These are phyloP conservation scores for Melierax canorus DNA, from an alignment of 2,113 vertebrate genomes.

Conservation along the genomic window DNA sequence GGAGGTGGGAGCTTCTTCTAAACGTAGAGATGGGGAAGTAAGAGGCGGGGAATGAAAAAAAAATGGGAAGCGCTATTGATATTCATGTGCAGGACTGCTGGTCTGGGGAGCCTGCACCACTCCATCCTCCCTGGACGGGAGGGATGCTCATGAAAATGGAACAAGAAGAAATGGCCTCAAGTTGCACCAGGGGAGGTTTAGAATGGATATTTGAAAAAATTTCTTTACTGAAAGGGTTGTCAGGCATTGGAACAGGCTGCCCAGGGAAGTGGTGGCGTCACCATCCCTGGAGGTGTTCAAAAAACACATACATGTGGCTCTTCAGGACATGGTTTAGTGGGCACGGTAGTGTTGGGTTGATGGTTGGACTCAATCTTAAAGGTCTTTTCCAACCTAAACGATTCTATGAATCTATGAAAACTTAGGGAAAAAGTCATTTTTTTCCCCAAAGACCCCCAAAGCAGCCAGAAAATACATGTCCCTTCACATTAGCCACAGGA, in stretches of 20 bases:
- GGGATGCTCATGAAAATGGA: not conserved
- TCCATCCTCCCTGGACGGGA: accelerated
- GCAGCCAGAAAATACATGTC: not conserved
- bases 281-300: no score
- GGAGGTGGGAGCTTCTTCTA: not conserved
- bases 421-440: not conserved
- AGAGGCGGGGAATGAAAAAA: not conserved
- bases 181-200: no score
- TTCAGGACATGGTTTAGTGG: no score
- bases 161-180: no score
- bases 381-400: no score
- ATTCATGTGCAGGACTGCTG: not conserved
- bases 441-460: accelerated
- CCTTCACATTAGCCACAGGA: not conserved
- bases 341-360: no score
- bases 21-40: not conserved
- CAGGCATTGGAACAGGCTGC: no score
- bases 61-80: not conserved
- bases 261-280: no score
- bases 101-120: accelerated
- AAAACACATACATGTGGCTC: no score
- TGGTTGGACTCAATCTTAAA: no score
- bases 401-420: not conserved
- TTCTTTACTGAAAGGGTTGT: no score
- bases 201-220: no score